These are phyloP conservation scores for Ramphastos sulfuratus DNA, from an alignment of 2,113 vertebrate species.

Conservation along the genomic window DNA sequence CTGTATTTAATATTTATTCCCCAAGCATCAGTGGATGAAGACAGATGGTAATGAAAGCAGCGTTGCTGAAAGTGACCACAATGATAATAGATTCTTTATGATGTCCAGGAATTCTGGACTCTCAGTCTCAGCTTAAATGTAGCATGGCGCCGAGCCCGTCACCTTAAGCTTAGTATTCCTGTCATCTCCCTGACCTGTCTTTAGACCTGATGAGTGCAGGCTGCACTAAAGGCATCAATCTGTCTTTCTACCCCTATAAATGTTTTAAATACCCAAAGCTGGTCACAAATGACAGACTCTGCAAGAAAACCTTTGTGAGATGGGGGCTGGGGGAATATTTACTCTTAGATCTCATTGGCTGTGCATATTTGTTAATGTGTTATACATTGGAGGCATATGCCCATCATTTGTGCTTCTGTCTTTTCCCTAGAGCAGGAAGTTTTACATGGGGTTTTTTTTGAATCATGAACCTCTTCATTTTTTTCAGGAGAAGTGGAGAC, in stretches of 20 bases:
- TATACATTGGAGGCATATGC: background rate
- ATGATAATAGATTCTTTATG: constrained; percentile 83
- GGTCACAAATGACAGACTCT: constrained; percentile 63
- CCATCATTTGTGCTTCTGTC: background rate
- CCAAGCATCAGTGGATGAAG: constrained; percentile 74
- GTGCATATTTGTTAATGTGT: background rate
- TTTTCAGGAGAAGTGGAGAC: background rate
- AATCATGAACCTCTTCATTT: background rate
- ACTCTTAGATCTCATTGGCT: background rate
- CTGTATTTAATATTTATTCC: constrained; percentile 81
- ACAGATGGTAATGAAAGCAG: constrained; percentile 82
- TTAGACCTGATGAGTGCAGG: constrained; percentile 71
- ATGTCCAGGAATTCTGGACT: constrained; percentile 81
- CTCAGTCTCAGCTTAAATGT: constrained; percentile 76
- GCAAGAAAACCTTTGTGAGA: constrained; percentile 30
- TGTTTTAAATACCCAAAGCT: constrained; percentile 75
- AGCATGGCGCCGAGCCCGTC: constrained; percentile 75
- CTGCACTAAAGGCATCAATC: constrained; percentile 76
- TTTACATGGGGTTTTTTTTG: background rate
- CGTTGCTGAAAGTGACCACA: constrained; percentile 80
- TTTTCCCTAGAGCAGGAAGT: background rate
- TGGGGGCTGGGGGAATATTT: background rate
- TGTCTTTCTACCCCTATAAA: constrained; percentile 73
- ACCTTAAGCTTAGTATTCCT: constrained; percentile 71
- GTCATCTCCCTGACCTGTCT: constrained; percentile 75